Evolutionary conservation across 2,797 vertebrate genomes (phyloP).

Genomic region (Phataginus tricuspis): DNA sequence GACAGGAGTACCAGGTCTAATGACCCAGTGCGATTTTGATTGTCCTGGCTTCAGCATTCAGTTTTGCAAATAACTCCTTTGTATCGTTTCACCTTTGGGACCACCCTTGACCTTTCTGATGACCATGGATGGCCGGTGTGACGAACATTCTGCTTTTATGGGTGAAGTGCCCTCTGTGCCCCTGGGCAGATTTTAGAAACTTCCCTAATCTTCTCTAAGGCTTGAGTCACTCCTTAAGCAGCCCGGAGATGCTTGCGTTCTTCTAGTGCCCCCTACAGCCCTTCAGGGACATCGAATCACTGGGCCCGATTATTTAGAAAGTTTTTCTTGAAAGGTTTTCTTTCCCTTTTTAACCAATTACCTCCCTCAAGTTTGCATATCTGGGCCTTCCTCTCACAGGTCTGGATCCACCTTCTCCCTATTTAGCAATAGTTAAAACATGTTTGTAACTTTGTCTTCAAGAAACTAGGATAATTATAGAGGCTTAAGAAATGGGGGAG

Average conservation of each 20-base stretch:
- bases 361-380: neutral
- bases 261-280: constrained; percentile 54
- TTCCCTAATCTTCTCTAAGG: neutral
- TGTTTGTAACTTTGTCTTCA: neutral
- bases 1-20: neutral
- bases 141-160: neutral
- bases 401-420: neutral
- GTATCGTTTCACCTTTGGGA: neutral
- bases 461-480: neutral
- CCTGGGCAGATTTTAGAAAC: neutral
- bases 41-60: neutral
- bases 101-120: neutral
- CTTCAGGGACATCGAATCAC: neutral
- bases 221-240: fast-evolving
- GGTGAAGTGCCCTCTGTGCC: neutral
- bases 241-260: neutral
- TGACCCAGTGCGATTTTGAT: fast-evolving
- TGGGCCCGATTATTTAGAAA: neutral
- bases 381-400: neutral
- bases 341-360: neutral
- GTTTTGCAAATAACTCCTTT: neutral
- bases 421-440: neutral
- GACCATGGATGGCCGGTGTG: neutral
- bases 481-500: neutral
- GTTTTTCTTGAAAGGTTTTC: neutral